Evolutionary conservation across 2,797 vertebrate genomes (phyloP), one percentile per base, ranked within the genome.

Genomic region (Pantherophis vulpinus): DNA sequence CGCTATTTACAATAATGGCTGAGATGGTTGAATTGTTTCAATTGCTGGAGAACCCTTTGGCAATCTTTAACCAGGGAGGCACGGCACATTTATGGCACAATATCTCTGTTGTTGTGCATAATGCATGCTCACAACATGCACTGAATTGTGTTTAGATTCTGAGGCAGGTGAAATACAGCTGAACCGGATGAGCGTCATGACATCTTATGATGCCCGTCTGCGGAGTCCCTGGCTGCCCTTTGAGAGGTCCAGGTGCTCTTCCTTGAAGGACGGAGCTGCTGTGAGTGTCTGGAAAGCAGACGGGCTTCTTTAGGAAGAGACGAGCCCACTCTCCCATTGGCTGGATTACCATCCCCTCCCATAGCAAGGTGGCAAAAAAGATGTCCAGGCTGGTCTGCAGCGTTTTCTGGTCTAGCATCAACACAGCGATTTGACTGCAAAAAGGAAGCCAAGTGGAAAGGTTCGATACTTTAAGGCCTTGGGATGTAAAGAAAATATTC

Each of bases 1-100:
- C 55, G 74, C 92, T 93, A 91, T 93, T 93, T 93, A 93, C 89
- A 91, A 61, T 91, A 91, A 93, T 74, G 92, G 89, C 83, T 47
- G n/a, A 25, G 61, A 59, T 8, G 54, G 83, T 74, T 93, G 92
- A 93, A 93, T 88, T 93, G 89, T 93, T 93, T 93, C 92, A 91
- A 87, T 74, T 51, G 92, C 89, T 27, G 7, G 83, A 51, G 54
- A 91, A 91, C 89, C 87, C 79, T 87, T 74, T 59, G 92, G 83
- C 92, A 93, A 74, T 93, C 91, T 93, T 90, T 90, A 70, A 87
- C 90, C 66, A 55, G 59, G 47, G 92, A 91, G 89, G 32, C 5
- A n/a, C 9, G 18, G 83, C 83, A 74, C 89, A 66, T 93, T 93
- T 91, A 93, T 74, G 32, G 92, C 86, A 87, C 61, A 51, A 91